A percentile compares a stretch with the other conserved stretches of the same genome.
These are phyloP conservation scores for Aepyceros melampus DNA, from an alignment of 2,113 vertebrate genomes.

Conservation along the genomic window DNA sequence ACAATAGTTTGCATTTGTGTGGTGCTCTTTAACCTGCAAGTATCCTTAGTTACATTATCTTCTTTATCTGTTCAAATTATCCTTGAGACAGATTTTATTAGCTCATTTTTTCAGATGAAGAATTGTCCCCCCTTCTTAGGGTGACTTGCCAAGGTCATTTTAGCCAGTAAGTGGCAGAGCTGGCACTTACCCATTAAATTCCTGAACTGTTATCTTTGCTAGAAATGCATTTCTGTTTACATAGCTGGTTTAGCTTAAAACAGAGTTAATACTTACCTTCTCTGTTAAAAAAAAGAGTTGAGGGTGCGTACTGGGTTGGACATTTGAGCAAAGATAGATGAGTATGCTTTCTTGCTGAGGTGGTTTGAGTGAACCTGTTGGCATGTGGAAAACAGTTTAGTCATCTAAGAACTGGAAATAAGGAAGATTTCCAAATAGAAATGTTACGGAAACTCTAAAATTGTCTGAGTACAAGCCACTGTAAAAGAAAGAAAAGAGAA, in stretches of 20 bases:
- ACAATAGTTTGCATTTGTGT: background rate
- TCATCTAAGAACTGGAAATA: conserved; percentile 5
- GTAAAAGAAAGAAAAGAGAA: conserved; percentile 15
- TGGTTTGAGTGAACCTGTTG: background rate
- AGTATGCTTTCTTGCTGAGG: background rate
- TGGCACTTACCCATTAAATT: background rate
- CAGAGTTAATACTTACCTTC: background rate
- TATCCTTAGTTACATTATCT: background rate
- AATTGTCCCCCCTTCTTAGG: background rate
- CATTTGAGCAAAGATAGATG: background rate
- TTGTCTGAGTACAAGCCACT: conserved; percentile 71
- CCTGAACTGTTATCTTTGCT: background rate
- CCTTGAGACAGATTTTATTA: background rate
- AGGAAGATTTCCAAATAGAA: conserved; percentile 19
- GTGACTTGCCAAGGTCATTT: background rate
- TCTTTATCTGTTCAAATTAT: background rate
- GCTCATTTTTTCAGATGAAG: background rate
- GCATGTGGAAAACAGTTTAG: background rate
- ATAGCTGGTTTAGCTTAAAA: background rate
- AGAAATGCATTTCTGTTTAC: background rate
- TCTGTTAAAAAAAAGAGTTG: background rate
- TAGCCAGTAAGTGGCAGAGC: background rate
- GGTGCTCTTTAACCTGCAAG: background rate
- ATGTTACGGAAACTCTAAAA: conserved; percentile 42
- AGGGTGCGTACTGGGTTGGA: background rate